Evolutionary conservation across 2,888 invertebrate genomes (phyloP).

Genomic region (Idaea biselata): DNA sequence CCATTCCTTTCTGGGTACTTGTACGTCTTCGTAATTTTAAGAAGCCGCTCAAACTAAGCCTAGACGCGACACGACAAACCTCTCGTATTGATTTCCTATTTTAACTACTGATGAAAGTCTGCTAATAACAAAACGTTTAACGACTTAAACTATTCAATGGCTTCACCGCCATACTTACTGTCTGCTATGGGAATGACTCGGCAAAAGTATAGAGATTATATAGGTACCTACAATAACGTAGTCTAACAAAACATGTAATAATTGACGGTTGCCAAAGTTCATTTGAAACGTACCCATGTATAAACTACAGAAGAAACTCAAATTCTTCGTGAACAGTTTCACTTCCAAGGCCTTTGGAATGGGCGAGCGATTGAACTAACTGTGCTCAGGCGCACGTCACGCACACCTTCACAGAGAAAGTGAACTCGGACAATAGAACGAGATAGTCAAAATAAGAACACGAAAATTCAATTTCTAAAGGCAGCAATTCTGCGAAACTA

Average conservation of each 20-base stretch:
- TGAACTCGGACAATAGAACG: conserved; percentile 54
- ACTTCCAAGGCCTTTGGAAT: conserved; percentile 23
- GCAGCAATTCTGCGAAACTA: conserved; percentile 32
- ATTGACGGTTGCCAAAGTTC: conserved; percentile 3
- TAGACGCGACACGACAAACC: conserved; percentile 30
- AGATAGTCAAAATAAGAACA: conserved; percentile 45
- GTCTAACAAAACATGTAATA: conserved; percentile 13
- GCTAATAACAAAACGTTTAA: neutral
- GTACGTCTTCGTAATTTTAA: conserved; percentile 26
- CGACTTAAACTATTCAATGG: neutral
- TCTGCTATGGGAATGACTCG: conserved; percentile 17
- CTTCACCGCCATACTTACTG: conserved; percentile 15
- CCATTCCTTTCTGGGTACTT: conserved; percentile 12
- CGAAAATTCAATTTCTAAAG: conserved; percentile 41
- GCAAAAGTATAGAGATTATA: conserved; percentile 8
- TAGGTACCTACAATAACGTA: neutral
- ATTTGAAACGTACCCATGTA: conserved; percentile 1
- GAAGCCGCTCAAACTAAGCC: conserved; percentile 32
- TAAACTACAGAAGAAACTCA: conserved; percentile 11
- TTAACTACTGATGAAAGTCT: neutral
- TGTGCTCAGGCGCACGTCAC: conserved; percentile 42
- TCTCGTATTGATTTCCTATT: conserved; percentile 22
- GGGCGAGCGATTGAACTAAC: conserved; percentile 19
- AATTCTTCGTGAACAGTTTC: conserved; percentile 24
- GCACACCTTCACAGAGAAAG: conserved; percentile 54